Evolutionary conservation across 2,113 vertebrate species (phyloP).

Genomic region (Pelecanus crispus): DNA sequence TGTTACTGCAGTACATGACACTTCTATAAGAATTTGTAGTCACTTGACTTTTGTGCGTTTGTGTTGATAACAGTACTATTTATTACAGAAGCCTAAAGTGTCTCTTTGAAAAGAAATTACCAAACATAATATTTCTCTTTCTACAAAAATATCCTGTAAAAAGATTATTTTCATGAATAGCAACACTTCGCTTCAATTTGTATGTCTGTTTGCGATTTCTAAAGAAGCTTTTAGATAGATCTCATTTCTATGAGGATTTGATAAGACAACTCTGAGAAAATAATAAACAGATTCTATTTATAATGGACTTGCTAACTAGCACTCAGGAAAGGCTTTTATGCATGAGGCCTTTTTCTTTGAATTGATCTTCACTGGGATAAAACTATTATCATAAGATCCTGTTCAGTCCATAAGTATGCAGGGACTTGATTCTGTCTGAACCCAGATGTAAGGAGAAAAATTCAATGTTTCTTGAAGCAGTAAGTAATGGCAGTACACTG

Average conservation of each 20-base stretch:
- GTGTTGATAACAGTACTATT: conserved; percentile 51
- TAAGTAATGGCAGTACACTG: neutral
- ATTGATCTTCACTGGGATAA: neutral
- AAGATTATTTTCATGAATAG: conserved; percentile 59
- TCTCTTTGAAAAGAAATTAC: conserved; percentile 64
- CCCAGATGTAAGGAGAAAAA: neutral
- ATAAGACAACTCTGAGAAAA: conserved; percentile 45
- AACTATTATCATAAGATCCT: neutral
- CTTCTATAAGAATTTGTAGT: conserved; percentile 17
- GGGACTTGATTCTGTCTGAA: neutral
- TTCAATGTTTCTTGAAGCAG: neutral
- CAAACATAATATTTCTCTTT: conserved; percentile 38
- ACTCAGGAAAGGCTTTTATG: neutral
- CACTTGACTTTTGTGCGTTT: conserved; percentile 23
- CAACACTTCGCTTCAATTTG: conserved; percentile 42
- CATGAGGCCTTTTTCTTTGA: neutral
- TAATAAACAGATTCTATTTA: conserved; percentile 26
- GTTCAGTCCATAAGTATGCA: neutral
- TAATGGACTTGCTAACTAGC: conserved; percentile 10
- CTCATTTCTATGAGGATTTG: conserved; percentile 43
- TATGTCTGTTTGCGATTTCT: conserved; percentile 35
- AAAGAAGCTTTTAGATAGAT: conserved; percentile 51
- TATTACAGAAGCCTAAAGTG: conserved; percentile 44
- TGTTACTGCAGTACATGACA: conserved; percentile 15
- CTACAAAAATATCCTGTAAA: conserved; percentile 41